Base-by-base conservation (phyloP, 2,888 invertebrate genomes). In the Plusia festucae region DNA sequence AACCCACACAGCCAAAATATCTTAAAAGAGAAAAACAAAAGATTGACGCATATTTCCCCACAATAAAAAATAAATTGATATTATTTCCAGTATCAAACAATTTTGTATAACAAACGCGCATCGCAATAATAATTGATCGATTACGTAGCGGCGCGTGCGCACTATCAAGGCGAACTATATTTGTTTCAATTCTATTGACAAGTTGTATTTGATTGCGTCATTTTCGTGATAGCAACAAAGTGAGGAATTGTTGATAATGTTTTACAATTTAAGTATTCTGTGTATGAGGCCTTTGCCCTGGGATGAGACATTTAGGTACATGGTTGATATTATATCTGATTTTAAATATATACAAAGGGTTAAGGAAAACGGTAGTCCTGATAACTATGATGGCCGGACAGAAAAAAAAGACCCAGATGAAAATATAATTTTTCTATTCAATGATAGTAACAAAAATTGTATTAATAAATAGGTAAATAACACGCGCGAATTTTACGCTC, bases 101-200 rank as follows among this genome's bases (percentile, higher is more conserved):
- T 9, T 9, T 27, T 56, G 8, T 8, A 49, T n/a, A 30, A 62
- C 40, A 22, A 56, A 58, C 34, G 24, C 22, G 13, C 61, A 22
- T 61, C 32, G 53, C 20, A 51, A 58, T 52, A 58, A 27, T 57
- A 55, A 71, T 71, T 76, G 72, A 60, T 58, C 53, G 40, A 15
- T 71, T 64, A 76, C 59, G 73, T 57, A 18, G 0, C 16, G 62
- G 77, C 73, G 77, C 77, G 77, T 73, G 73, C 73, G 72, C 66
- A 11, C 30, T 76, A 76, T 73, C 73, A 76, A 73, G 77, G 77
- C 73, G 16, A 76, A 13, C 30, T 6, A 20, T 52, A 52, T 59
- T 76, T 66, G 65, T 71, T n/a, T 49, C 54, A 59, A 65, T 60
- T 16, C 27, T 61, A 56, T 59, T 22, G 18, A 24, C 24, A 44